Conservation (phyloP, 2,113 vertebrate genomes). For the Erpornis zantholeuca region DNA sequence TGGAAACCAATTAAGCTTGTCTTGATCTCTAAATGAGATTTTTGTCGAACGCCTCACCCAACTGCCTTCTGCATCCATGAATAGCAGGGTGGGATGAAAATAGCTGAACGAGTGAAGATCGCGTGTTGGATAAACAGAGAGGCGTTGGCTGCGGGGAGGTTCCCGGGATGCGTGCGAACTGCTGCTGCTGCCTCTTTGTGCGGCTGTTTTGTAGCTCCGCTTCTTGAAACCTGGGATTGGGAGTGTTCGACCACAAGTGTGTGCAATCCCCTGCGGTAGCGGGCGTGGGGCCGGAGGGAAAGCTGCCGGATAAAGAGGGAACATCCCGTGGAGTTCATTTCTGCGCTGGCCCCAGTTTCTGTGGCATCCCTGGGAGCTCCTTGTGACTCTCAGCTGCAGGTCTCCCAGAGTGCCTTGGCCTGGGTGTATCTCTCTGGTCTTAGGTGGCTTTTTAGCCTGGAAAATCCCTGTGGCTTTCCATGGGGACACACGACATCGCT, state of each 20-base stretch:
- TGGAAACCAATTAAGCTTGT: slow-evolving; percentile 68
- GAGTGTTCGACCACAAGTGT: neutral
- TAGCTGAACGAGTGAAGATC: slow-evolving; percentile 1
- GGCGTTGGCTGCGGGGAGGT: neutral
- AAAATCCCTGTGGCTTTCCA: neutral
- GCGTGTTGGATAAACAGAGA: neutral
- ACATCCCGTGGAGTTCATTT: rapidly evolving
- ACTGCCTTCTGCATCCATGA: slow-evolving; percentile 19
- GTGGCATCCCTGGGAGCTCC: neutral
- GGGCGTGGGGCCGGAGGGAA: neutral
- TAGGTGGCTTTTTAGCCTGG: neutral
- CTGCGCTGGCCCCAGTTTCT: neutral
- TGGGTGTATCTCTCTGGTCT: neutral
- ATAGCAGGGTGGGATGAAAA: slow-evolving; percentile 47
- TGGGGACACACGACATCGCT: rapidly evolving
- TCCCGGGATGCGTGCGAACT: neutral
- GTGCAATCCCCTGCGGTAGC: rapidly evolving
- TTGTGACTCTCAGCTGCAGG: neutral
- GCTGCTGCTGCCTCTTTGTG: neutral
- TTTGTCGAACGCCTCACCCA: neutral
- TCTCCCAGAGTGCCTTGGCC: neutral
- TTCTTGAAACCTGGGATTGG: neutral
- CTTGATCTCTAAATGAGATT: slow-evolving; percentile 72
- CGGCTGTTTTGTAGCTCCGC: neutral
- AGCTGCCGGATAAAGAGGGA: neutral